Percentiles rank a stretch among this genome's conserved stretches.
Conservation (phyloP, 2,113 vertebrate species). For the Cacatua alba region DNA sequence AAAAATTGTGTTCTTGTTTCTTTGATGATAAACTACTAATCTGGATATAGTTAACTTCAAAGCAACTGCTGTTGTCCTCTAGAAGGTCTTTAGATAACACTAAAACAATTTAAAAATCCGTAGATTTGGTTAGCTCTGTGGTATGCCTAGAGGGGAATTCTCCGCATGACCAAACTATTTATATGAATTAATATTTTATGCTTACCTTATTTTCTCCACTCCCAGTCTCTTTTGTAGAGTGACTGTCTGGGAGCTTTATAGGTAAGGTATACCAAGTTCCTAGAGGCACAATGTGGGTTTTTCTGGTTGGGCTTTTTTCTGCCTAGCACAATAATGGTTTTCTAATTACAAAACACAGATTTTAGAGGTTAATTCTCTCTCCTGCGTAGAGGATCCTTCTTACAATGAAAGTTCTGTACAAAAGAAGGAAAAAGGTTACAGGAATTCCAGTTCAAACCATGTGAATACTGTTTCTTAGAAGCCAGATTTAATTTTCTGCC, state of each 20-base stretch:
- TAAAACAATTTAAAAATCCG: constrained; percentile 22
- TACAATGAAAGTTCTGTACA: not conserved
- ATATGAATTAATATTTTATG: not conserved
- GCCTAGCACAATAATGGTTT: not conserved
- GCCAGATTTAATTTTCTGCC: not conserved
- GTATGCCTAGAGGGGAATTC: not conserved
- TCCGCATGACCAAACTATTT: not conserved
- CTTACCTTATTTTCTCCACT: not conserved
- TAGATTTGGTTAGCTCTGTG: constrained; percentile 4
- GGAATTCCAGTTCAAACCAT: not conserved
- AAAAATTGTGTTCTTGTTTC: not conserved
- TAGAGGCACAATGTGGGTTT: not conserved
- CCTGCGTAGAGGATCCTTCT: not conserved
- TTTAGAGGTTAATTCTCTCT: not conserved
- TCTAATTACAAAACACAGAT: not conserved
- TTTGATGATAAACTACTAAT: constrained; percentile 31
- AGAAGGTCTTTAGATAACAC: constrained; percentile 22
- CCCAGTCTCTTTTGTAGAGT: not conserved
- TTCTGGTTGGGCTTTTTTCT: not conserved
- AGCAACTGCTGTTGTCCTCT: not conserved
- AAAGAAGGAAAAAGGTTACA: not conserved
- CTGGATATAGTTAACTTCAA: constrained; percentile 42
- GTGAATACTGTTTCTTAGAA: not conserved
- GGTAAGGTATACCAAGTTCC: not conserved
- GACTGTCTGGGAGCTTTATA: not conserved